phyloP scores from a whole-genome alignment of 2,888 invertebrate genomes.

The Drosophila borealis region DNA sequence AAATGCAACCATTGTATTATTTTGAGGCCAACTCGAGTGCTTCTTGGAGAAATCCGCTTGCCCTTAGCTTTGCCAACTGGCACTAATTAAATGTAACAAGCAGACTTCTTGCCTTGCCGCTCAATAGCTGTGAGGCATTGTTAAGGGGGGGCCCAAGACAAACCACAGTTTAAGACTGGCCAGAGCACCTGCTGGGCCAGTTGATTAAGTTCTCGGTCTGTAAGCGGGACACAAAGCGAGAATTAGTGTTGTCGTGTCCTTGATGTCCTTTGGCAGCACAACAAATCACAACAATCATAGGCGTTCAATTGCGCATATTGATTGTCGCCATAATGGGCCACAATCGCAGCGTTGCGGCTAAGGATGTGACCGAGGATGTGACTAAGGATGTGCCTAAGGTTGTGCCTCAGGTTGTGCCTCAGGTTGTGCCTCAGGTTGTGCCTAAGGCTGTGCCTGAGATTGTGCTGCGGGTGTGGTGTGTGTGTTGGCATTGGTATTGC shows the following conservation, averaged over 20 bases:
- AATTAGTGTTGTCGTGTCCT: constrained; percentile 13
- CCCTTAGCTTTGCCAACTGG: not conserved
- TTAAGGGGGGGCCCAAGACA: constrained; percentile 8
- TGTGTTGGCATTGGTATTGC: constrained; percentile 19
- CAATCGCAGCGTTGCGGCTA: constrained; percentile 40
- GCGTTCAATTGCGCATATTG: constrained; percentile 78
- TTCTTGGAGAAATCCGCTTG: not conserved
- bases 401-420: constrained; percentile 25
- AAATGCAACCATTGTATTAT: not conserved
- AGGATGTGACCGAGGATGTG: constrained; percentile 39
- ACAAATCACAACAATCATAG: constrained; percentile 74
- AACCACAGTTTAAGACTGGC: constrained; percentile 14
- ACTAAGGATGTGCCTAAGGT: constrained; percentile 28
- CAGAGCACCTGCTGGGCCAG: constrained; percentile 45
- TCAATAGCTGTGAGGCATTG: constrained; percentile 23
- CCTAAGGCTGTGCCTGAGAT: not conserved
- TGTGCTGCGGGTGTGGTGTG: not conserved
- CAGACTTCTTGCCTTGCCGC: constrained; percentile 3
- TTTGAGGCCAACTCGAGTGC: not conserved
- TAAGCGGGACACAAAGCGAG: constrained; percentile 1
- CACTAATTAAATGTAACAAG: constrained; percentile 23
- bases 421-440: not conserved
- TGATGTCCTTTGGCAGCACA: constrained; percentile 15
- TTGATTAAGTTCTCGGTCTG: constrained; percentile 43
- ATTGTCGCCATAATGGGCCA: constrained; percentile 72